Percentiles rank a stretch among this genome's conserved stretches.
These are phyloP conservation scores for Bungarus multicinctus DNA, from an alignment of 2,113 vertebrate genomes.

Conservation along the genomic window DNA sequence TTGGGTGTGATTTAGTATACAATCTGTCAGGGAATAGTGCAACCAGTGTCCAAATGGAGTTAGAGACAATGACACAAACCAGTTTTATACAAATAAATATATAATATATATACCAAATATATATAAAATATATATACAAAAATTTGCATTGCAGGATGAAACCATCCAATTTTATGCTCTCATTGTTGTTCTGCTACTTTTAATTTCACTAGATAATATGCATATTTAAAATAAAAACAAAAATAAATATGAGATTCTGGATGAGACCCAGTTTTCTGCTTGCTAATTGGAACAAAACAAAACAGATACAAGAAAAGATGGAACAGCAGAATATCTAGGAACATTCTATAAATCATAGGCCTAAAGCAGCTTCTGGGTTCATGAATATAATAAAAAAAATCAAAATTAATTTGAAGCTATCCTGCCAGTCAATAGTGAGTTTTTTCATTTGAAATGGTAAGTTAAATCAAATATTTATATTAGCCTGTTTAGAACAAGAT, in stretches of 20 bases:
- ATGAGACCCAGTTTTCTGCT: background rate
- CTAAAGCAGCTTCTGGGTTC: background rate
- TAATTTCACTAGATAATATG: background rate
- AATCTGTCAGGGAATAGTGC: background rate
- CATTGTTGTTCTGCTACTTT: background rate
- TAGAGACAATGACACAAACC: background rate
- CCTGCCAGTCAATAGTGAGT: background rate
- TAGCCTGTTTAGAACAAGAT: background rate
- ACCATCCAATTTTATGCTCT: background rate
- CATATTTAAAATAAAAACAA: background rate
- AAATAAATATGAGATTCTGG: background rate
- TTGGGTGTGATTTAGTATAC: background rate
- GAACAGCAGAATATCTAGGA: background rate
- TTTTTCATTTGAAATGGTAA: background rate
- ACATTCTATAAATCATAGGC: background rate
- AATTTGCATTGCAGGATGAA: background rate
- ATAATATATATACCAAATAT: no score
- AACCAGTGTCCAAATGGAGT: background rate
- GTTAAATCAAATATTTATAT: constrained; percentile 4
- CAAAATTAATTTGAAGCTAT: background rate
- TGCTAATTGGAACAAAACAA: background rate
- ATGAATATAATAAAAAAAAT: background rate
- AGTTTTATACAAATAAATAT: background rate
- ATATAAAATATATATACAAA: background rate
- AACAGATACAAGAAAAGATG: background rate